Evolutionary conservation across 2,888 invertebrate genomes (phyloP).

Genomic region (Xanthorhoe spadicearia): DNA sequence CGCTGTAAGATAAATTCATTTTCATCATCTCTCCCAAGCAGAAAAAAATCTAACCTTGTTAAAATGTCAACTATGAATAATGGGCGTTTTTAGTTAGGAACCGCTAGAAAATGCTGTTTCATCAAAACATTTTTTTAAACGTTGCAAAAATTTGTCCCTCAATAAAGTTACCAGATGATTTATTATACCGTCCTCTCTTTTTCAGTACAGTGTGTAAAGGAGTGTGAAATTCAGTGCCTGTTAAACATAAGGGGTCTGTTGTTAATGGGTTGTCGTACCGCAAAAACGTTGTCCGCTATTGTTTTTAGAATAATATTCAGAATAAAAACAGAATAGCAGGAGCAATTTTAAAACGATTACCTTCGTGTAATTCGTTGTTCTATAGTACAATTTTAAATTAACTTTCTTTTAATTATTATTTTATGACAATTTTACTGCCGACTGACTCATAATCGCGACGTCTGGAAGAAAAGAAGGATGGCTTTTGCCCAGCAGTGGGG

Average conservation of each 20-base stretch:
- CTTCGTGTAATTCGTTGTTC: neutral
- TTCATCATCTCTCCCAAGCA: no score
- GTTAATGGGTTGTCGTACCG: constrained; percentile 4
- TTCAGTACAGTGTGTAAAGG: constrained; percentile 11
- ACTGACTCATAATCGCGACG: no score
- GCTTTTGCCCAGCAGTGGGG: no score
- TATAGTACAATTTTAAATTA: neutral
- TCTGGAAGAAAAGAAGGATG: no score
- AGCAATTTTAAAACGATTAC: neutral
- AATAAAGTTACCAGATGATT: constrained; percentile 2
- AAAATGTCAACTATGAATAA: no score
- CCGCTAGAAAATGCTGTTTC: neutral
- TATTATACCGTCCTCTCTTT: constrained; percentile 5
- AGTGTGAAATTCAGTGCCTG: constrained; percentile 17
- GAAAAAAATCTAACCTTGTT: no score
- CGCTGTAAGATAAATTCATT: no score
- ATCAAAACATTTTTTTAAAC: neutral
- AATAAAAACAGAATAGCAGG: neutral
- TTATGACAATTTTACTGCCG: no score
- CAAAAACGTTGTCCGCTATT: constrained; percentile 3
- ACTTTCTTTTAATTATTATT: neutral
- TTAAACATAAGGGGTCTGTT: constrained; percentile 9
- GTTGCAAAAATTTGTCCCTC: neutral
- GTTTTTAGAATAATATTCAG: neutral
- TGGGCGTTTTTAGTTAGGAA: no score